A percentile compares a stretch with the other conserved stretches of the same genome.
phyloP scores from a whole-genome alignment of 2,113 vertebrate genomes.

The Mormyrus iriodes region DNA sequence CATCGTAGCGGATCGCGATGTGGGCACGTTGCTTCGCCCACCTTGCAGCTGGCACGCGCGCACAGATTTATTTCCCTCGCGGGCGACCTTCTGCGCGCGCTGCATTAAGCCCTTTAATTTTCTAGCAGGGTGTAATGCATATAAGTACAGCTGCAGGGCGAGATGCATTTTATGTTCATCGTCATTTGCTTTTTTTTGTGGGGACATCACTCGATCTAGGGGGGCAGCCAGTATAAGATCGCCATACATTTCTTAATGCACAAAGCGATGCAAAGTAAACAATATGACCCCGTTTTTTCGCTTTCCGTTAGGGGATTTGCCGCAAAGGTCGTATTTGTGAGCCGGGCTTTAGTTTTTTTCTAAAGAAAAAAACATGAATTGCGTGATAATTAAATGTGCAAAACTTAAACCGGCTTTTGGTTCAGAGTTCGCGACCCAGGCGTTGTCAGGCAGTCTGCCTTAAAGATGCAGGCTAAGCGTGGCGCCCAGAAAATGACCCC shows the following conservation, averaged over 20 bases:
- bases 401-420: neutral
- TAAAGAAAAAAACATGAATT: neutral
- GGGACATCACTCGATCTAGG: neutral
- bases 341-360: neutral
- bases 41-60: neutral
- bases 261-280: conserved; percentile 6
- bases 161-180: neutral
- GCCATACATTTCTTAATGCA: neutral
- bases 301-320: neutral
- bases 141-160: neutral
- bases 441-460: neutral
- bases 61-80: neutral
- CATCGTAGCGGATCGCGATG: conserved; percentile 1
- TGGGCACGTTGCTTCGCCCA: conserved; percentile 1
- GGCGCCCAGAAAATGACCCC: neutral
- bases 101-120: conserved; percentile 17
- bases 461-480: neutral
- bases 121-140: neutral
- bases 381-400: neutral
- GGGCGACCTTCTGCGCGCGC: conserved; percentile 1
- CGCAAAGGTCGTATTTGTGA: neutral
- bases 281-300: conserved; percentile 13
- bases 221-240: neutral
- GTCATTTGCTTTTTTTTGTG: neutral
- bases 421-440: neutral